phyloP scores from a whole-genome alignment of 2,113 vertebrate species.

The Mastomys coucha region DNA sequence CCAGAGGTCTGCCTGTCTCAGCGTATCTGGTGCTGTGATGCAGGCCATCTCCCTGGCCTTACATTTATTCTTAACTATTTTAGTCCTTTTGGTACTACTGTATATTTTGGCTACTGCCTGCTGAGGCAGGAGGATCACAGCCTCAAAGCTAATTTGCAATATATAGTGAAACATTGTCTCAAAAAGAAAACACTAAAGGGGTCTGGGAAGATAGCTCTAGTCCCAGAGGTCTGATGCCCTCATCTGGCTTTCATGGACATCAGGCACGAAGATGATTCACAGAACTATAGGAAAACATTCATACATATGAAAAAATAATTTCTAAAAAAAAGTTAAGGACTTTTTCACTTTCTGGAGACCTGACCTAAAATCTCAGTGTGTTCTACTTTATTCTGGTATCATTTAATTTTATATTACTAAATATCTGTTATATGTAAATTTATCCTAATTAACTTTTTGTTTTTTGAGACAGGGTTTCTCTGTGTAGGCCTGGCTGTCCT shows the following conservation, averaged over 20 bases:
- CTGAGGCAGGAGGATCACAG: not conserved
- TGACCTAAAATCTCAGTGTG: not conserved
- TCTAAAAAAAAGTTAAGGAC: not conserved
- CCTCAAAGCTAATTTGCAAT: not conserved
- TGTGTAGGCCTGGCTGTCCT: too few species aligned
- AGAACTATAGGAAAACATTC: not conserved
- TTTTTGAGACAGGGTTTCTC: too few species aligned
- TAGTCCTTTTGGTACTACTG: not conserved
- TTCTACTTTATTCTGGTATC: conserved; percentile 55
- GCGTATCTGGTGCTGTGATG: not conserved
- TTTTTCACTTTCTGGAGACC: conserved; percentile 29
- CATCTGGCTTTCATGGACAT: not conserved
- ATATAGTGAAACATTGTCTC: not conserved
- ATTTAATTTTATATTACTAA: not conserved
- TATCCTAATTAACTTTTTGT: too few species aligned
- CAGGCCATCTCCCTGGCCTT: not conserved
- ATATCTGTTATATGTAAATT: not conserved
- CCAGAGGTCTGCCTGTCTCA: not conserved
- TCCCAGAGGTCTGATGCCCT: not conserved
- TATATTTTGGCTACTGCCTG: not conserved
- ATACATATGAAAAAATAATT: not conserved
- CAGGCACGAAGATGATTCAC: not conserved
- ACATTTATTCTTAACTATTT: not conserved
- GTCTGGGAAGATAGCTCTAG: not conserved
- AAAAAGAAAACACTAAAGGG: not conserved